These are phyloP conservation scores for Drosophila grimshawi DNA, from an alignment of 1,140 invertebrate genomes.

Conservation along the genomic window DNA sequence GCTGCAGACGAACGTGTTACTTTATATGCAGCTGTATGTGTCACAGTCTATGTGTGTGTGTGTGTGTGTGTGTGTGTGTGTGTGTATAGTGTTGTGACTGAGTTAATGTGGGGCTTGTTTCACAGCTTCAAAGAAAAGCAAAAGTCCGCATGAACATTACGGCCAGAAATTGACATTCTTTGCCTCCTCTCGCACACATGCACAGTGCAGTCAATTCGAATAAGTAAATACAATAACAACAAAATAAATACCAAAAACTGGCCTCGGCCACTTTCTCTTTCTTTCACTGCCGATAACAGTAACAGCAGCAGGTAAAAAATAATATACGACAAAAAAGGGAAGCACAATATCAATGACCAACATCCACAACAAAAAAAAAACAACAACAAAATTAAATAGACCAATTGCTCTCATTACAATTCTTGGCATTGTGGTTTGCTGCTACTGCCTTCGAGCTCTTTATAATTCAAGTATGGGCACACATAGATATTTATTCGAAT, in stretches of 20 bases:
- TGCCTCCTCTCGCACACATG: constrained; percentile 37
- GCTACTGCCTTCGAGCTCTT: constrained; percentile 63
- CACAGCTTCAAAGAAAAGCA: constrained; percentile 82
- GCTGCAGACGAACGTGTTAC: constrained; percentile 58
- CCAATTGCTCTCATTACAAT: constrained; percentile 58
- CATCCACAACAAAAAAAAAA: constrained; percentile 65
- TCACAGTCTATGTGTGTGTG: neutral
- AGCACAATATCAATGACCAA: constrained; percentile 66
- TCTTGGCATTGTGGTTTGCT: constrained; percentile 21
- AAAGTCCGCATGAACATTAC: constrained; percentile 76
- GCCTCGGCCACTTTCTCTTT: constrained; percentile 82
- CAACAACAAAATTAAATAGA: constrained; percentile 68
- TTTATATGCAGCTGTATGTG: constrained; percentile 19
- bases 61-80: constrained; percentile 22
- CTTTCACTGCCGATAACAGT: constrained; percentile 79
- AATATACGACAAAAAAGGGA: constrained; percentile 55
- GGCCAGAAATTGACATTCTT: constrained; percentile 82
- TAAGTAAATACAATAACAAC: constrained; percentile 57
- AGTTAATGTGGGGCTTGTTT: constrained; percentile 65
- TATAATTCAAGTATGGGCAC: constrained; percentile 67
- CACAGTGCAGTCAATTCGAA: constrained; percentile 63
- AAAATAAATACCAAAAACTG: constrained; percentile 68
- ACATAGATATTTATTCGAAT: constrained; percentile 34
- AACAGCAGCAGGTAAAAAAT: constrained; percentile 33
- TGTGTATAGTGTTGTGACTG: constrained; percentile 19